Percentiles rank a stretch among this genome's conserved stretches.
Conservation (phyloP, 1,140 invertebrate species). For the Aradophagus sp. region DNA sequence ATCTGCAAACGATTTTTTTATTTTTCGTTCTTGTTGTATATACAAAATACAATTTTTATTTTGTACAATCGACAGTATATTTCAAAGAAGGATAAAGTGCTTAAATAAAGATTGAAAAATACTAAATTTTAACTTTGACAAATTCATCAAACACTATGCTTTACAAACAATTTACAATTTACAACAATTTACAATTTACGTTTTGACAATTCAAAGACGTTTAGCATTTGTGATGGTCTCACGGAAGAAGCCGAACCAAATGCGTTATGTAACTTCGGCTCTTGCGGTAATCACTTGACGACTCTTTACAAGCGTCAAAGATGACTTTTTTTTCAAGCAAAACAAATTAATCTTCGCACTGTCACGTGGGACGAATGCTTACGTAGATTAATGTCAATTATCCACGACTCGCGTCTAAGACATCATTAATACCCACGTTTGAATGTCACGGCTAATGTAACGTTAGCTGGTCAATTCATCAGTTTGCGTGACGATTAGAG, state of each 20-base stretch:
- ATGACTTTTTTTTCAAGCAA: conserved; percentile 56
- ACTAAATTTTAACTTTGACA: too few species aligned
- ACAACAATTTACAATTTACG: too few species aligned
- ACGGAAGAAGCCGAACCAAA: conserved; percentile 24
- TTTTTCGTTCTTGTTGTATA: too few species aligned
- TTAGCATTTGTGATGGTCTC: too few species aligned
- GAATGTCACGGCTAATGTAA: conserved; percentile 56
- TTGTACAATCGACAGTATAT: too few species aligned
- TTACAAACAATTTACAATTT: too few species aligned
- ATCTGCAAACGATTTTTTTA: too few species aligned
- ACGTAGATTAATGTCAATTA: conserved; percentile 59
- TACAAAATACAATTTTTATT: too few species aligned
- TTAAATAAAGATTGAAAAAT: too few species aligned
- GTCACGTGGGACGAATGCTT: conserved; percentile 58
- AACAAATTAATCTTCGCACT: conserved; percentile 58
- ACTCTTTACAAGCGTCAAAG: conserved; percentile 42
- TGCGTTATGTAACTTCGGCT: conserved; percentile 32
- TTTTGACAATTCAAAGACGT: too few species aligned
- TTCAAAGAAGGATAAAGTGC: too few species aligned
- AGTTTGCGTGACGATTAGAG: conserved; percentile 25
- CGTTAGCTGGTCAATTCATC: conserved; percentile 44
- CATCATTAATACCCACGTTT: conserved; percentile 48
- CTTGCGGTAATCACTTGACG: conserved; percentile 23
- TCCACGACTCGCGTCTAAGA: conserved; percentile 44
- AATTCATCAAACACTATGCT: too few species aligned